Conservation (phyloP, 2,113 vertebrate genomes). For the Aspidoscelis tigris region DNA sequence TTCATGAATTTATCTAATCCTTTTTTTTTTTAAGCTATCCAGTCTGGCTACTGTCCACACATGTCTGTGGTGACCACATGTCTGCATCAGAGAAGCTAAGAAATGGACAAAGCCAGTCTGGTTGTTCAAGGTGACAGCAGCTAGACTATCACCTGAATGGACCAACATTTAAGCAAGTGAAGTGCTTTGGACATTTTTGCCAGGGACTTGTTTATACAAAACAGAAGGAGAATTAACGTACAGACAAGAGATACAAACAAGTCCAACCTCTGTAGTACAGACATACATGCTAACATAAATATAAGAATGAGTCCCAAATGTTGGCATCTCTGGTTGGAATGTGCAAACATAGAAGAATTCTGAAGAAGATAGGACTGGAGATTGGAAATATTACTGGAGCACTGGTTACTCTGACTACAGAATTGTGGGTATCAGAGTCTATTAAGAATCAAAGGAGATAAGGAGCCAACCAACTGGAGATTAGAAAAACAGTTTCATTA, state of each 20-base stretch:
- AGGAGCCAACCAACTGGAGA: no score
- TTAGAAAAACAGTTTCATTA: no score
- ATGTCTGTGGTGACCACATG: constrained; percentile 21
- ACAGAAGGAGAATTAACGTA: constrained; percentile 17
- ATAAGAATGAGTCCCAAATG: not conserved
- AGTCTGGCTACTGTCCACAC: no score
- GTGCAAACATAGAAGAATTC: constrained; percentile 10
- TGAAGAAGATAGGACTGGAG: constrained; percentile 7
- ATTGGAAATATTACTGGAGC: no score
- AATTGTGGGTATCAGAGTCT: no score
- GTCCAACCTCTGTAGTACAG: not conserved
- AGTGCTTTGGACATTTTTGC: constrained; percentile 36
- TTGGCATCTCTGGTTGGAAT: constrained; percentile 27
- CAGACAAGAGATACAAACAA: not conserved
- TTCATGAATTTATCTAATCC: no score
- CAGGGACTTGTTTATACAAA: constrained; percentile 1
- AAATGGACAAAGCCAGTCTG: constrained; percentile 57
- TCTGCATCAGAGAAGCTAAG: constrained; percentile 47
- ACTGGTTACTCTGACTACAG: no score
- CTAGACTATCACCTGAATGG: constrained; percentile 19
- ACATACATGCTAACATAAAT: no score
- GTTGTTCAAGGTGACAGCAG: constrained; percentile 56
- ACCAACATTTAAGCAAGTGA: constrained; percentile 36
- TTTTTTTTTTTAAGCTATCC: no score
- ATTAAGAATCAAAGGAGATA: no score